These are phyloP conservation scores for Phaethon lepturus DNA, from an alignment of 2,113 vertebrate species.

Conservation along the genomic window DNA sequence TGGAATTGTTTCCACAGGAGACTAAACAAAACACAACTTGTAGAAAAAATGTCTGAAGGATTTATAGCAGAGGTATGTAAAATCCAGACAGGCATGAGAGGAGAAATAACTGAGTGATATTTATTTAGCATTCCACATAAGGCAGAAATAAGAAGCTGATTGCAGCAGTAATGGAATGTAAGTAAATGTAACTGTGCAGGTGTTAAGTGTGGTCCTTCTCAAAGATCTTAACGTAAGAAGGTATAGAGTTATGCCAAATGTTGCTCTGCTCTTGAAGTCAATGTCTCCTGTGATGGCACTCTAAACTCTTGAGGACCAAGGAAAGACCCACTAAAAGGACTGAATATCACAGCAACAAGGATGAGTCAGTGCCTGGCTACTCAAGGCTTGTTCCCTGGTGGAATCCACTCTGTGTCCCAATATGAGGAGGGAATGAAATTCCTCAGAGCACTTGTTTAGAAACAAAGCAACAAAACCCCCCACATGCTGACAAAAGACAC, in stretches of 20 bases:
- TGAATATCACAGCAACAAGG: background rate
- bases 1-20: background rate
- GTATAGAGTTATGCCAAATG: background rate
- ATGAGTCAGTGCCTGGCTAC: rapidly evolving
- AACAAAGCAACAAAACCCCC: background rate
- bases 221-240: background rate
- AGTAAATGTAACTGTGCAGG: background rate
- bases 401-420: background rate
- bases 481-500: background rate
- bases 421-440: background rate
- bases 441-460: background rate
- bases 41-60: background rate
- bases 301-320: background rate
- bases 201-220: background rate
- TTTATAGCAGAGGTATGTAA: background rate
- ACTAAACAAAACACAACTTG: background rate
- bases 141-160: background rate
- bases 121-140: background rate
- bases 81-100: background rate
- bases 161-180: background rate
- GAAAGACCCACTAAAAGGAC: rapidly evolving
- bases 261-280: background rate
- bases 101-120: background rate
- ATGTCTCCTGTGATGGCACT: background rate
- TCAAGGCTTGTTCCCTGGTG: background rate